Conservation (phyloP, 2,113 vertebrate genomes). For the Malaclemys terrapin region DNA sequence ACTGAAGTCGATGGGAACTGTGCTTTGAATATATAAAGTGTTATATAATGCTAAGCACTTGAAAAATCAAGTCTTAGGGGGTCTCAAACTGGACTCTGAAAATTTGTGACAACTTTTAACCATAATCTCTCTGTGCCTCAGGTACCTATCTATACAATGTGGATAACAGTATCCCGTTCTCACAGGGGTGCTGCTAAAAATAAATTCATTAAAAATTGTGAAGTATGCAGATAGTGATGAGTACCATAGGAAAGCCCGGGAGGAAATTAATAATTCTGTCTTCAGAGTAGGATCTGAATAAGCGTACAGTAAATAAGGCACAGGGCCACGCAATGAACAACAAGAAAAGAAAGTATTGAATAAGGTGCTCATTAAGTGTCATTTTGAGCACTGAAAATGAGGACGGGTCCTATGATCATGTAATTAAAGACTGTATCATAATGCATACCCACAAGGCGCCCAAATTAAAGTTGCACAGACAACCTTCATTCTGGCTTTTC, state of each 20-base stretch:
- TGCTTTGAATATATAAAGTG: background rate
- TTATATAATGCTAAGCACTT: background rate
- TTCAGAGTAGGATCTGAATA: background rate
- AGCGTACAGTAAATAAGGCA: background rate
- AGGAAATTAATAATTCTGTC: background rate
- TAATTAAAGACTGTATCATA: background rate
- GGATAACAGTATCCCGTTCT: background rate
- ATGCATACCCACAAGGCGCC: background rate
- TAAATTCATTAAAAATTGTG: background rate
- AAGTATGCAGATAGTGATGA: background rate
- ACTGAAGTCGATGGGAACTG: background rate
- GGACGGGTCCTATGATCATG: background rate
- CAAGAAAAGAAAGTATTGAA: background rate
- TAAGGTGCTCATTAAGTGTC: background rate
- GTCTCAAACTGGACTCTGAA: background rate
- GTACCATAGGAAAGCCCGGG: background rate
- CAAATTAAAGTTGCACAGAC: background rate
- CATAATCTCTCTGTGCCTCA: background rate
- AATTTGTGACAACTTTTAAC: background rate
- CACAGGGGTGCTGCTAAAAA: background rate
- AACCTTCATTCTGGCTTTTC: background rate
- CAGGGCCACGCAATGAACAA: background rate
- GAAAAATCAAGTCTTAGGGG: background rate
- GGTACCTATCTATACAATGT: no score
- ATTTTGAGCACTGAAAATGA: background rate